phyloP scores from a whole-genome alignment of 2,113 vertebrate genomes.

The Setophaga kirtlandii region DNA sequence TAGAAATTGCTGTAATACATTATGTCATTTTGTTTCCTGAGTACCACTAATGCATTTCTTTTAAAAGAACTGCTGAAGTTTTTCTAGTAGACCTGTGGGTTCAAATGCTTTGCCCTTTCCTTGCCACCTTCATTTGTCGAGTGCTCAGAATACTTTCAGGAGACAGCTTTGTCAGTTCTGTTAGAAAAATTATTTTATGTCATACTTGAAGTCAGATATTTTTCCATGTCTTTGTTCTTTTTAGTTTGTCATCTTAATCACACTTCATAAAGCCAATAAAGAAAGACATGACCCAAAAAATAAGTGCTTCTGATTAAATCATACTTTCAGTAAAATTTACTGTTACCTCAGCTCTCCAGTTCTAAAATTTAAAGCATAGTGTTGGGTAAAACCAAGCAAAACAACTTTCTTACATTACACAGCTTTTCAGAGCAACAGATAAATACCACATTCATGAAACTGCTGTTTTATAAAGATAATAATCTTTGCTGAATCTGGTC shows the following conservation, averaged over 20 bases:
- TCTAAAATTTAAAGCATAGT: neutral
- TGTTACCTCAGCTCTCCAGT: neutral
- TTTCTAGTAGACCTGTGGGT: neutral
- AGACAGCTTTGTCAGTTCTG: slow-evolving; percentile 25
- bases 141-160: neutral
- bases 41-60: neutral
- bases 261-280: neutral
- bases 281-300: neutral
- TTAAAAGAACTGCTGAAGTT: neutral
- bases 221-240: neutral
- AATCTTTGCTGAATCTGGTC: neutral
- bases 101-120: neutral
- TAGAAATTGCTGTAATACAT: neutral
- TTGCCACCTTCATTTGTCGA: neutral
- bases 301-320: neutral
- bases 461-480: neutral
- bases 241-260: neutral
- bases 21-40: neutral
- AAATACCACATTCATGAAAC: neutral
- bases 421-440: neutral
- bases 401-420: neutral
- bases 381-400: neutral
- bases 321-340: neutral
- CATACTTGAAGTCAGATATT: neutral
- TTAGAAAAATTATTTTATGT: slow-evolving; percentile 27